phyloP scores from a whole-genome alignment of 2,888 invertebrate species.

The Drosophila mimetica region DNA sequence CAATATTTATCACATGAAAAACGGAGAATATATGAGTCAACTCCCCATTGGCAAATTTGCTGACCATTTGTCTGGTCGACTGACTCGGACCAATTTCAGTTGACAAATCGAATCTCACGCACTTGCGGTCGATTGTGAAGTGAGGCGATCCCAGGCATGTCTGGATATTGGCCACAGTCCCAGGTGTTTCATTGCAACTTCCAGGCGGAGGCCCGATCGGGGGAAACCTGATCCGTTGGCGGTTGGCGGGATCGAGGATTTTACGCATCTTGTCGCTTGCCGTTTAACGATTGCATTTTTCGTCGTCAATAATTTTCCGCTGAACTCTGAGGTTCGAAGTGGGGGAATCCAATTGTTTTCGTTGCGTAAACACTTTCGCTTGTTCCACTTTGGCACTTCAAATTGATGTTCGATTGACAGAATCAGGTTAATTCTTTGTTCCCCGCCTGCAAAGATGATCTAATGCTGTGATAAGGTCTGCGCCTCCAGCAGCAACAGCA shows the following conservation, averaged over 20 bases:
- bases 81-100: conserved; percentile 24
- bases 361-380: conserved; percentile 51
- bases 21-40: no score
- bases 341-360: conserved; percentile 10
- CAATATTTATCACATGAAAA: no score
- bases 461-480: conserved; percentile 57
- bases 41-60: neutral
- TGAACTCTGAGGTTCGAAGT: conserved; percentile 29
- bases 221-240: conserved; percentile 12
- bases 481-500: conserved; percentile 22
- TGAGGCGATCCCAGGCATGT: conserved; percentile 32
- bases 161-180: conserved; percentile 10
- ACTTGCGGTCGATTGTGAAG: conserved; percentile 68
- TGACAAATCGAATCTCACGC: conserved; percentile 66
- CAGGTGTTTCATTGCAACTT: conserved; percentile 22
- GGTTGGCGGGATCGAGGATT: neutral
- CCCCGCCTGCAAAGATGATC: conserved; percentile 48
- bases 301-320: conserved; percentile 29
- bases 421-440: conserved; percentile 73
- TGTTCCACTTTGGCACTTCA: conserved; percentile 35
- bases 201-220: conserved; percentile 30
- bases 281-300: conserved; percentile 18
- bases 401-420: conserved; percentile 59
- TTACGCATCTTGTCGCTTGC: conserved; percentile 1
- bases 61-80: conserved; percentile 9